phyloP scores from a whole-genome alignment of 2,888 invertebrate genomes.

The Zhuqinia jingwanae region DNA sequence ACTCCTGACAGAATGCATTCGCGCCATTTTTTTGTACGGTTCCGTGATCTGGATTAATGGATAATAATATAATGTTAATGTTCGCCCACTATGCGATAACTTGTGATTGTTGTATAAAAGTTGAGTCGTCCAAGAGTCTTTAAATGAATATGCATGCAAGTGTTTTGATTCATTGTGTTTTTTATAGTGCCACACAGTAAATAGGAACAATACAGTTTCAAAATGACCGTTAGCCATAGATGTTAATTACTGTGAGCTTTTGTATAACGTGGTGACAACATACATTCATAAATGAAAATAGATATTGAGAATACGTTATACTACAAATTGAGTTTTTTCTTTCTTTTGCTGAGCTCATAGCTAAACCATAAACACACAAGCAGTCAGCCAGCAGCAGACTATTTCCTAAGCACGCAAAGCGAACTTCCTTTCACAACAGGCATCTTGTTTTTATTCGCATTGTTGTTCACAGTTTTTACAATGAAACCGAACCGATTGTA shows the following conservation, averaged over 20 bases:
- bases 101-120: too few species aligned
- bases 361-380: neutral
- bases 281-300: conserved; percentile 18
- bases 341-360: too few species aligned
- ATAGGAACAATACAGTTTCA: conserved; percentile 55
- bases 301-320: conserved; percentile 13
- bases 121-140: too few species aligned
- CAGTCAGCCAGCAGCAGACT: neutral
- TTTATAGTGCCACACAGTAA: neutral
- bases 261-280: conserved; percentile 17
- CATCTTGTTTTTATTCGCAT: neutral
- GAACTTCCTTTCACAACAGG: conserved; percentile 17
- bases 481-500: too few species aligned
- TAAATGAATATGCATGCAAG: too few species aligned
- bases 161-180: too few species aligned
- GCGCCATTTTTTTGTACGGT: neutral
- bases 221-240: conserved; percentile 32
- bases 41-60: neutral
- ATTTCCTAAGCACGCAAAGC: conserved; percentile 14
- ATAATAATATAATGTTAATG: neutral
- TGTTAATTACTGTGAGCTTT: conserved; percentile 25
- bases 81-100: too few species aligned
- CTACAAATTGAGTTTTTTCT: conserved; percentile 3
- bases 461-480: neutral
- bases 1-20: too few species aligned